These are phyloP conservation scores for Ciconia maguari DNA, from an alignment of 2,113 vertebrate species.

Conservation along the genomic window DNA sequence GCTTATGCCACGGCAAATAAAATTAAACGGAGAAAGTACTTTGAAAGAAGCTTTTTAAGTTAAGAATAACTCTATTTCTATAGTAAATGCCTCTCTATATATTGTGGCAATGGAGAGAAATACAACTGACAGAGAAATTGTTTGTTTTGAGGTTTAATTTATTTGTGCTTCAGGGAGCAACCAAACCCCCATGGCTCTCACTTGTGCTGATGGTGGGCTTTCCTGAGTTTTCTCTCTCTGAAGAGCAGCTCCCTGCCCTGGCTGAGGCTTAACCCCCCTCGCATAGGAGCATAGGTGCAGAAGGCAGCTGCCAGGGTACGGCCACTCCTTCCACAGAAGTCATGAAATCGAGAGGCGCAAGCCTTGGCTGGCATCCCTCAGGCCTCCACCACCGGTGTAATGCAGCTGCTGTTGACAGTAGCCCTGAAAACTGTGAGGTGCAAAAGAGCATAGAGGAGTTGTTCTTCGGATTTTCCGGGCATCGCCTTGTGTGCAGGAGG, in stretches of 20 bases:
- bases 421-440: background rate
- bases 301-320: background rate
- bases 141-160: background rate
- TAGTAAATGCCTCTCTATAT: background rate
- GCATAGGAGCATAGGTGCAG: fast-evolving
- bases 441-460: background rate
- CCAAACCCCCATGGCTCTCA: background rate
- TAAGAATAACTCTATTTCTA: background rate
- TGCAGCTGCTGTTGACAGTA: background rate
- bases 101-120: background rate
- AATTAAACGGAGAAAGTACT: background rate
- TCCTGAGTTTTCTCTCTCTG: background rate
- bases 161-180: background rate
- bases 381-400: fast-evolving
- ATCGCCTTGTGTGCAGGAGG: background rate
- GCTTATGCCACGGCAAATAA: background rate
- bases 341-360: background rate
- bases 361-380: background rate
- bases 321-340: background rate
- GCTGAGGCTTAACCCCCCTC: background rate
- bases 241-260: background rate
- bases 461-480: background rate
- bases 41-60: background rate
- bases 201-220: background rate
- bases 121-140: background rate